Evolutionary conservation across 2,797 vertebrate genomes (phyloP).

Genomic region (Hylomyscus alleni): DNA sequence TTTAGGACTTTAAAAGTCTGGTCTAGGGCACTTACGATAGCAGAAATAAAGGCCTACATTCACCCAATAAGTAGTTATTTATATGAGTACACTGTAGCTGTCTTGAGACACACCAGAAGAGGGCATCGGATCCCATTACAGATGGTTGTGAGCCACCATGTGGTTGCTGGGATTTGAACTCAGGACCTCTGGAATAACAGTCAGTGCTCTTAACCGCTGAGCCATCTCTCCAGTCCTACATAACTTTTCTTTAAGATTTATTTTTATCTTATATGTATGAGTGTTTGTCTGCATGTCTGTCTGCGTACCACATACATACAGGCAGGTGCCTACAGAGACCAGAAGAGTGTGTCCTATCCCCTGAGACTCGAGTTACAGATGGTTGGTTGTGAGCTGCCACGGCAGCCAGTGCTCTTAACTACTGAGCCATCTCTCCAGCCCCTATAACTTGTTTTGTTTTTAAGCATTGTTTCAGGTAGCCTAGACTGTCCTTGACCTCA

Average conservation of each 20-base stretch:
- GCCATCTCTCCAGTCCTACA: too few species aligned
- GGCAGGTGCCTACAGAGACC: neutral
- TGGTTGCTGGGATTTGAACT: too few species aligned
- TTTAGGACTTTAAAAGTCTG: neutral
- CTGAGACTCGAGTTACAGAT: neutral
- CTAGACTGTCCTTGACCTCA: neutral
- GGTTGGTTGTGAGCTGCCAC: neutral
- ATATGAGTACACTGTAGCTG: too few species aligned
- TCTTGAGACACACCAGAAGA: too few species aligned
- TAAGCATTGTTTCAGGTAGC: neutral
- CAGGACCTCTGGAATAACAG: too few species aligned
- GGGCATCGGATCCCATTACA: too few species aligned
- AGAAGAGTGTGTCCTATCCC: neutral
- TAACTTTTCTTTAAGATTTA: neutral
- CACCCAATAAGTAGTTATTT: neutral
- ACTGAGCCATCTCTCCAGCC: neutral
- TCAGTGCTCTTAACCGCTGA: too few species aligned
- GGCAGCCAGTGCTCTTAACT: neutral
- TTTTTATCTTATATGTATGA: neutral
- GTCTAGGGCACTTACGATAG: neutral
- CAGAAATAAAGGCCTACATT: neutral
- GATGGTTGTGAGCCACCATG: too few species aligned
- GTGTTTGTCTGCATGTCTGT: neutral
- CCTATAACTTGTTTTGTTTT: neutral
- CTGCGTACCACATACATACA: rapidly evolving